These are phyloP conservation scores for Hydrochoerus hydrochaeris DNA, from an alignment of 2,113 vertebrate genomes.

Conservation along the genomic window DNA sequence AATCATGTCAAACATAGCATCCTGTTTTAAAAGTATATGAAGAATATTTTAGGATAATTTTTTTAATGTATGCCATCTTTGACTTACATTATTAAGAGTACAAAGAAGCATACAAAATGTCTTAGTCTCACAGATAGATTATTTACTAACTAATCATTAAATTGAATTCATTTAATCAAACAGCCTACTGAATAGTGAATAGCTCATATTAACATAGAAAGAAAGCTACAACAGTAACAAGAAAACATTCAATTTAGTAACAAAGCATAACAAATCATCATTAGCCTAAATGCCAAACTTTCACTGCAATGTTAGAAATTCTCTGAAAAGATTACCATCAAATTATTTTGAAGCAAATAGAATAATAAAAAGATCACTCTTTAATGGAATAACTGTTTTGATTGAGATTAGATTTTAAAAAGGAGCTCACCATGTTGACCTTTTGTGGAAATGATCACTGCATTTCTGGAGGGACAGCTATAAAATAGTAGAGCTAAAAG, in stretches of 20 bases:
- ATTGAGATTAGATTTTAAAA: neutral
- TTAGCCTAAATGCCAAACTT: neutral
- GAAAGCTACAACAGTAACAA: neutral
- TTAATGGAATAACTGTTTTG: neutral
- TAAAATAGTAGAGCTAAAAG: constrained; percentile 17
- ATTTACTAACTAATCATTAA: neutral
- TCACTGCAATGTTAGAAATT: neutral
- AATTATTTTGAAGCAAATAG: neutral
- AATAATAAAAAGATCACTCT: neutral
- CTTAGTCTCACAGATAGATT: neutral
- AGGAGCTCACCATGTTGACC: neutral
- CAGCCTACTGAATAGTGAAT: neutral
- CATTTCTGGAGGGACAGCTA: neutral
- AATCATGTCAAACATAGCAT: neutral
- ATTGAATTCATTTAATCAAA: neutral
- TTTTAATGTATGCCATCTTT: neutral
- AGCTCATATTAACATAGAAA: neutral
- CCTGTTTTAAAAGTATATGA: neutral
- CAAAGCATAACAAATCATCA: constrained; percentile 34
- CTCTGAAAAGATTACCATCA: neutral
- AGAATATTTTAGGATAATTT: neutral
- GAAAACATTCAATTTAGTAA: neutral
- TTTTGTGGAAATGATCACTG: constrained; percentile 14
- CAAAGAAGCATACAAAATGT: neutral
- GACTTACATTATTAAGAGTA: neutral